phyloP scores from a whole-genome alignment of 2,797 vertebrate species.

The Argentina silus region DNA sequence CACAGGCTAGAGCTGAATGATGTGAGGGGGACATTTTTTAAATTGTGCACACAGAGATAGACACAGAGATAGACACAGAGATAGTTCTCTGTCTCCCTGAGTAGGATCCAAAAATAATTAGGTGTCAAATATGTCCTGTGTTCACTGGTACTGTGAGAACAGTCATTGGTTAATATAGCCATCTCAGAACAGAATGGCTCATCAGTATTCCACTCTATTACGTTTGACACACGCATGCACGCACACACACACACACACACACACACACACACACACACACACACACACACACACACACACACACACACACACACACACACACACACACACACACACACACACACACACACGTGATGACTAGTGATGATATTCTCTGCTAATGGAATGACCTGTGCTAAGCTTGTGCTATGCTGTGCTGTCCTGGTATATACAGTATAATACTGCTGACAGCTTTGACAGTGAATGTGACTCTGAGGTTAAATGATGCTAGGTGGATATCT shows the following conservation, averaged over 20 bases:
- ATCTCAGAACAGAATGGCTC: background rate
- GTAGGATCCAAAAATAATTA: slow-evolving; percentile 8
- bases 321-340: too few species aligned
- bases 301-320: too few species aligned
- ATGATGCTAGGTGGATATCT: slow-evolving; percentile 41
- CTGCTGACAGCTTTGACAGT: background rate
- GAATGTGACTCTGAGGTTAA: background rate
- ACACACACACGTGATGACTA: background rate
- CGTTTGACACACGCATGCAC: too few species aligned
- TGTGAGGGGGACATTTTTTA: background rate
- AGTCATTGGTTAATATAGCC: background rate
- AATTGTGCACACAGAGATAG: too few species aligned
- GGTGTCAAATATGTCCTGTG: background rate
- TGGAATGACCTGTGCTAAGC: background rate
- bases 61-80: background rate
- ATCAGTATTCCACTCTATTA: too few species aligned
- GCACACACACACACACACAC: too few species aligned
- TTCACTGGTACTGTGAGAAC: background rate
- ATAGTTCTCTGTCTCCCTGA: background rate
- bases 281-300: too few species aligned
- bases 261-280: too few species aligned
- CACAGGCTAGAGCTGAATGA: background rate
- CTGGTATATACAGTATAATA: background rate
- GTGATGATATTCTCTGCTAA: background rate
- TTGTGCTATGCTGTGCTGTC: too few species aligned